These are phyloP conservation scores for Drosophila pallidifrons DNA, from an alignment of 1,140 invertebrate genomes.

Conservation along the genomic window DNA sequence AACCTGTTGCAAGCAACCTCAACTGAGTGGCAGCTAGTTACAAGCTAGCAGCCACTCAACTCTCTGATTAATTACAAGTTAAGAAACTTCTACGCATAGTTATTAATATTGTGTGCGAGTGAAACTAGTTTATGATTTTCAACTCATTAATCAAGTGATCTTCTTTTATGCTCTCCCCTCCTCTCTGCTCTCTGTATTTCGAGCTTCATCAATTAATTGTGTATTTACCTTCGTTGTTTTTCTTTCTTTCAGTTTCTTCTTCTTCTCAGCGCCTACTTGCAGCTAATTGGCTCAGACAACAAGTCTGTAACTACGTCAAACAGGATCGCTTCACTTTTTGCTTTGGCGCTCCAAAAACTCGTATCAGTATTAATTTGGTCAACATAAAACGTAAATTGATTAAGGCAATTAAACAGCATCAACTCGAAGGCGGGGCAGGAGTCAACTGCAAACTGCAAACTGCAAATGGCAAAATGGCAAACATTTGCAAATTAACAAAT, in stretches of 20 bases:
- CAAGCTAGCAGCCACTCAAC: not conserved
- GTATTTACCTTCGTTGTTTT: slow-evolving; percentile 14
- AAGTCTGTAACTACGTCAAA: slow-evolving; percentile 33
- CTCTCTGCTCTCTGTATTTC: not conserved
- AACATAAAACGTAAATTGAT: slow-evolving; percentile 75
- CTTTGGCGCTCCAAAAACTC: slow-evolving; percentile 26
- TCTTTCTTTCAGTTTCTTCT: not conserved
- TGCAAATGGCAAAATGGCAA: slow-evolving; percentile 1
- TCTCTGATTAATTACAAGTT: slow-evolving; percentile 5
- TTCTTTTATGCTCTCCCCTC: not conserved
- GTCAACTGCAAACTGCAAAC: not conserved
- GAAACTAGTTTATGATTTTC: slow-evolving; percentile 9
- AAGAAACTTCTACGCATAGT: not conserved
- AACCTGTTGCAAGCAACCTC: slow-evolving; percentile 15
- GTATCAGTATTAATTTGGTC: slow-evolving; percentile 68
- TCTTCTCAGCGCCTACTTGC: slow-evolving; percentile 14
- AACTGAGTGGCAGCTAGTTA: not conserved
- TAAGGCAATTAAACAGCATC: slow-evolving; percentile 61
- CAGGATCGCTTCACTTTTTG: slow-evolving; percentile 27
- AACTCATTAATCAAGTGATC: slow-evolving; percentile 19
- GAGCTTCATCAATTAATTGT: slow-evolving; percentile 34
- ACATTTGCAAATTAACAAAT: slow-evolving; percentile 57
- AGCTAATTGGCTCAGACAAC: slow-evolving; percentile 56
- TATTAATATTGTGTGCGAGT: slow-evolving; percentile 3
- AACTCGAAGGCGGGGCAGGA: slow-evolving; percentile 5